Conservation (phyloP, 2,888 invertebrate species). For the Drosophila multiciliata region DNA sequence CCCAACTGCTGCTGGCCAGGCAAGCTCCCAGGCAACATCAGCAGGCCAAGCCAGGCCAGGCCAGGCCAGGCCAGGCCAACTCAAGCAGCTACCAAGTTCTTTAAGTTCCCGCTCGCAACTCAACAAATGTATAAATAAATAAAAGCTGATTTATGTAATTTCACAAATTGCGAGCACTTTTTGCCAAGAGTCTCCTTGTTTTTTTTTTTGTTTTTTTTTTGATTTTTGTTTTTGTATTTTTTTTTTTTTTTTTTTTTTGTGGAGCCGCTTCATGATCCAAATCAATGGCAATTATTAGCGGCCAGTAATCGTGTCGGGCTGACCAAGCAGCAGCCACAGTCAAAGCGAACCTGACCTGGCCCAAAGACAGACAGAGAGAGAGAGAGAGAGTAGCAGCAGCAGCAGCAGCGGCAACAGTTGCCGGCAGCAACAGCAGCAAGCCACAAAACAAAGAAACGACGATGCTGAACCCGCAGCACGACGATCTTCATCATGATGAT, state of each 20-base stretch:
- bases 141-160: constrained; percentile 82
- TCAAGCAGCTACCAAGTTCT: constrained; percentile 11
- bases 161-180: constrained; percentile 75
- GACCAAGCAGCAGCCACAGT: constrained; percentile 51
- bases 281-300: constrained; percentile 80
- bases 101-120: constrained; percentile 41
- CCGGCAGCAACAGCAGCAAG: constrained; percentile 27
- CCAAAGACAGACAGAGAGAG: constrained; percentile 20
- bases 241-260: constrained; percentile 20
- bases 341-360: constrained; percentile 58
- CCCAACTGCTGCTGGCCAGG: constrained; percentile 14
- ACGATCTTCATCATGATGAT: constrained; percentile 38
- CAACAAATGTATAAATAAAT: constrained; percentile 77
- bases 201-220: constrained; percentile 11
- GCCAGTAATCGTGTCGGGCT: constrained; percentile 71
- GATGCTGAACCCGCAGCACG: constrained; percentile 47
- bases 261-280: constrained; percentile 59
- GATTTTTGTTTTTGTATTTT: constrained; percentile 1
- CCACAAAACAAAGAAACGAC: constrained; percentile 66
- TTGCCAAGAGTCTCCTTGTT: constrained; percentile 22
- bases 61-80: too few species aligned
- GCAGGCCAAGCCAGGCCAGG: not conserved
- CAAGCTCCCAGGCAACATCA: constrained; percentile 8
- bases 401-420: constrained; percentile 21
- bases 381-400: constrained; percentile 3